phyloP scores from a whole-genome alignment of 2,797 vertebrate species.

The Spondyliosoma cantharus region DNA sequence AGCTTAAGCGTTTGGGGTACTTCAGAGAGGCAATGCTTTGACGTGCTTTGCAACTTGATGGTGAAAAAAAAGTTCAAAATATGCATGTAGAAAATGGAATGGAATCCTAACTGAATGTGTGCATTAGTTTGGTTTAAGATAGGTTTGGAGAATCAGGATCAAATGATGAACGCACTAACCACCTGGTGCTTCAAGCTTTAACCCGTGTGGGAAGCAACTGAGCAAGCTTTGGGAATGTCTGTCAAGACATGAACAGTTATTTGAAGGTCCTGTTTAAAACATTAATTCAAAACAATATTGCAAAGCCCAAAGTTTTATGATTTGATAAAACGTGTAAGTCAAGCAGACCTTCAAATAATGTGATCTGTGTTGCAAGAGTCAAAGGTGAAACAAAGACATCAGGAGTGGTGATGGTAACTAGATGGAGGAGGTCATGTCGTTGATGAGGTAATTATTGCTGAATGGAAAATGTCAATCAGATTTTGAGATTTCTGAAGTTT shows the following conservation, averaged over 20 bases:
- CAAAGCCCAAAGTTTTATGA: neutral
- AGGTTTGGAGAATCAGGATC: conserved; percentile 27
- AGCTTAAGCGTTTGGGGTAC: conserved; percentile 68
- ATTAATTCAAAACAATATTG: neutral
- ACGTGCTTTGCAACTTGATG: conserved; percentile 68
- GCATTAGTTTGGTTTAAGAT: conserved; percentile 36
- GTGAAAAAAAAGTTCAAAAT: conserved; percentile 33
- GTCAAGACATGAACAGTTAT: conserved; percentile 75
- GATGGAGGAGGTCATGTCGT: conserved; percentile 52
- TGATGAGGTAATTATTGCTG: conserved; percentile 23
- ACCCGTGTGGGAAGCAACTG: conserved; percentile 64
- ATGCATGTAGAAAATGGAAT: conserved; percentile 71
- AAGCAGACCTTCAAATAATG: conserved; percentile 80
- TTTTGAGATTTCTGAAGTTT: conserved; percentile 15
- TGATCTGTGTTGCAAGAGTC: conserved; percentile 60
- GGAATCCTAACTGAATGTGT: conserved; percentile 20
- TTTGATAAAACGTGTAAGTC: conserved; percentile 21
- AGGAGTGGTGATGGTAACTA: conserved; percentile 47
- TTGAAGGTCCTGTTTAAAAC: conserved; percentile 76
- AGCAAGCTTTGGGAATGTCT: conserved; percentile 77
- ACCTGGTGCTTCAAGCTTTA: conserved; percentile 70
- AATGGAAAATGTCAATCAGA: conserved; percentile 19
- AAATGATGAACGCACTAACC: conserved; percentile 64
- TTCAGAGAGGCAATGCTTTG: conserved; percentile 55
- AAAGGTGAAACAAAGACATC: conserved; percentile 59